Base-by-base conservation (phyloP, 2,113 vertebrate species). In the Trogon surrucura region DNA sequence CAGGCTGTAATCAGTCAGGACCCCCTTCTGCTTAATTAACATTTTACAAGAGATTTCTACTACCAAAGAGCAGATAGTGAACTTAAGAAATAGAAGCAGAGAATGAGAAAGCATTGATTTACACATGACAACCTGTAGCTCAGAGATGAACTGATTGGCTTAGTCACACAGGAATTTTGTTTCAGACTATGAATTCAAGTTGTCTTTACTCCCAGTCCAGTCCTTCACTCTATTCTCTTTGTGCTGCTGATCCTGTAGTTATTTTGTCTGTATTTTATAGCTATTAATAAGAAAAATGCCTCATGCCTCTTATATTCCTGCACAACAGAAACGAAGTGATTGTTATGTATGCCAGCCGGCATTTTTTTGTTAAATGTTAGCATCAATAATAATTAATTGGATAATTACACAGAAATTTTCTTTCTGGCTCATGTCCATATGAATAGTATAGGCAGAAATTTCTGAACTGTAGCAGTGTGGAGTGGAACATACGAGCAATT, bases 321-420 rank as follows among this genome's bases (percentile, higher is more conserved):
- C 54, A 57, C 30, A 53, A 34, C 20, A 60, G 15, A 64, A 91
- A 32, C n/a, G 13, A 77, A 66, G 22, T 21, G 69, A 36, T 82
- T 89, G 71, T 62, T 82, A 10, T 38, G 19, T 51, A 26, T 69
- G 45, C 72, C 72, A 94, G 75, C 90, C 90, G 88, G 11, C 41
- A 19, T 22, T 36, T 71, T 80, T 30, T 81, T 91, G 62, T 74
- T 83, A 80, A 94, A 91, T 85, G 38, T 64, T 71, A 67, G 15
- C 53, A 51, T 91, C 94, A 89, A 61, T 96, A 89, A 90, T 84
- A 96, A 79, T 71, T 80, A 48, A 81, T 85, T 93, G 79, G 27
- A 64, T 73, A 80, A 95, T 93, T 81, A 51, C 44, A 13, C 60
- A 74, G 72, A 79, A 27, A 70, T 61, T 89, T 82, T 96, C 10